A percentile compares a stretch with the other conserved stretches of the same genome.
Conservation (phyloP, 2,113 vertebrate genomes). For the Brachypodius melanocephalos region DNA sequence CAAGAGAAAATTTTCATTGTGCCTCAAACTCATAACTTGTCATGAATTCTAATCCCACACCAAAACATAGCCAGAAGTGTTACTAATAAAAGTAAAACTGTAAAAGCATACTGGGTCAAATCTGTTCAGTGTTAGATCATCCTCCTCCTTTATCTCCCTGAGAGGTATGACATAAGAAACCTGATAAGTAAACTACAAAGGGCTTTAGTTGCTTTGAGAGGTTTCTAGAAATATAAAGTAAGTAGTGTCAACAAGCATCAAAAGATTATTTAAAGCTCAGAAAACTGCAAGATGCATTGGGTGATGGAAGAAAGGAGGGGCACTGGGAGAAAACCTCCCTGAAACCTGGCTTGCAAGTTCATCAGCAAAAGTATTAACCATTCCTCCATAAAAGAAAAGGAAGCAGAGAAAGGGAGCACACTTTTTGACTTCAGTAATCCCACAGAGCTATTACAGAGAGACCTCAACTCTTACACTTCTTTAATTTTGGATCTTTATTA, state of each 20-base stretch:
- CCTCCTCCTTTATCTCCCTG: not conserved
- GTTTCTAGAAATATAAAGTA: slow-evolving; percentile 12
- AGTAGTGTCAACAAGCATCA: not conserved
- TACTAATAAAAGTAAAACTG: not conserved
- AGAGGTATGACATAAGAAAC: not conserved
- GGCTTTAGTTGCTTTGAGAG: not conserved
- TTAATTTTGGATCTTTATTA: not conserved
- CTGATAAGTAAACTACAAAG: slow-evolving; percentile 4
- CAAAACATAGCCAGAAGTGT: slow-evolving; percentile 8
- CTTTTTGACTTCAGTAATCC: not conserved
- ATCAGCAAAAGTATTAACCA: not conserved
- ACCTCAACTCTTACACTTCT: not conserved
- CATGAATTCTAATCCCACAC: slow-evolving; percentile 1
- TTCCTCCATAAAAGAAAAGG: not conserved
- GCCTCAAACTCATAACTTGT: not conserved
- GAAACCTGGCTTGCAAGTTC: not conserved
- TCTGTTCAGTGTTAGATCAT: slow-evolving; percentile 1
- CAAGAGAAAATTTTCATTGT: not conserved
- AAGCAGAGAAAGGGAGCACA: not conserved
- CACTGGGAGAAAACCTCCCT: not conserved
- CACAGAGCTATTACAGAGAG: not conserved
- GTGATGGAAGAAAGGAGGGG: not conserved
- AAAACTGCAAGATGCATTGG: not conserved
- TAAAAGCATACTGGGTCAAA: not conserved
- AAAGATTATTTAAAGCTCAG: slow-evolving; percentile 8